phyloP scores from a whole-genome alignment of 2,888 invertebrate species.

The Ochropleura leucogaster region DNA sequence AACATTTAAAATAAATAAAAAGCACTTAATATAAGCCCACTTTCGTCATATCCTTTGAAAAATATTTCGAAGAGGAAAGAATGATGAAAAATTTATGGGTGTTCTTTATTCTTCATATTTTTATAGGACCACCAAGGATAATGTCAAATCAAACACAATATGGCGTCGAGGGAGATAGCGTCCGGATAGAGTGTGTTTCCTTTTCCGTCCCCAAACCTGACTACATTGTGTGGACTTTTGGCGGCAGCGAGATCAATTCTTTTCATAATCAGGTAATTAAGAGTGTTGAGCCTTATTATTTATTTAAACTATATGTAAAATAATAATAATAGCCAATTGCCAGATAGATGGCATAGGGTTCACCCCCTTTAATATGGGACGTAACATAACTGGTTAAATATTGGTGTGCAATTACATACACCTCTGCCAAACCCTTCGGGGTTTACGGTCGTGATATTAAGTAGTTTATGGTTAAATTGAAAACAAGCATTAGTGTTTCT shows the following conservation, averaged over 20 bases:
- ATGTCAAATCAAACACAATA: constrained; percentile 96
- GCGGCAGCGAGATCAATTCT: constrained; percentile 94
- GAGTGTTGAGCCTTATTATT: background rate
- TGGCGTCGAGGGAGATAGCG: constrained; percentile 94
- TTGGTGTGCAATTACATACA: no score
- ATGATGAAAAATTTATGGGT: constrained; percentile 25
- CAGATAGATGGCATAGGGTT: no score
- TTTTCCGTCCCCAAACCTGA: constrained; percentile 97
- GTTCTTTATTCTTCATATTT: constrained; percentile 41
- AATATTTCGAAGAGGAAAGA: constrained; percentile 42
- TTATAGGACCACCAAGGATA: constrained; percentile 93
- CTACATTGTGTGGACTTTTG: constrained; percentile 96
- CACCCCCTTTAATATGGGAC: no score
- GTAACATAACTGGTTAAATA: no score
- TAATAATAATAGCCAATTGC: no score
- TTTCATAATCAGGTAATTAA: constrained; percentile 91
- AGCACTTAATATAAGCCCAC: constrained; percentile 33
- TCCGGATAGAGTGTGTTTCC: constrained; percentile 96
- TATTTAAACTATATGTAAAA: background rate
- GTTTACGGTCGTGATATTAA: no score
- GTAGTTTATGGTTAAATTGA: background rate
- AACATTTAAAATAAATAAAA: constrained; percentile 45
- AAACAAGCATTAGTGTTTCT: background rate
- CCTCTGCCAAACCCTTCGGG: no score
- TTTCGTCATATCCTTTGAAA: constrained; percentile 25